Conservation (phyloP, 2,113 vertebrate species). For the Ochotona princeps region DNA sequence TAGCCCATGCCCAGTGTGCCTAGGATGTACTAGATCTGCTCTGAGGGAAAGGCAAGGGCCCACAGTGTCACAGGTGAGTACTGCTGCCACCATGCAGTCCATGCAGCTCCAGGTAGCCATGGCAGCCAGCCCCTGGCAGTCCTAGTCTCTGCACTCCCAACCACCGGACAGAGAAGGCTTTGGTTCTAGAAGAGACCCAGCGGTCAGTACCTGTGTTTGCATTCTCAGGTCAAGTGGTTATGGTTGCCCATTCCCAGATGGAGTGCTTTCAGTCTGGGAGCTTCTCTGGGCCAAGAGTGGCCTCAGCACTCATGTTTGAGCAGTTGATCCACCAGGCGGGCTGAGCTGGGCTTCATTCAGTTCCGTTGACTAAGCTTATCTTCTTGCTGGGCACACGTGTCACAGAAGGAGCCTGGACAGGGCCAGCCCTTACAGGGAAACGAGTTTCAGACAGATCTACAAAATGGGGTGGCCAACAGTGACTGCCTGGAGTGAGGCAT, state of each 20-base stretch:
- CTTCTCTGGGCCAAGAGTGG: neutral
- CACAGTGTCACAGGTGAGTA: accelerated
- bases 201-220: neutral
- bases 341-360: neutral
- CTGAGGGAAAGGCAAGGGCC: neutral
- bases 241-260: neutral
- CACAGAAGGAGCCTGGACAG: neutral
- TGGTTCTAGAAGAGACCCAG: neutral
- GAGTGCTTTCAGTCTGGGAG: neutral
- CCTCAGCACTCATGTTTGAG: neutral
- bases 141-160: neutral
- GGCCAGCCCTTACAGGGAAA: neutral
- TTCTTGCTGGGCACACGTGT: neutral
- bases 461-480: neutral
- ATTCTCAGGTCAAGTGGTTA: neutral
- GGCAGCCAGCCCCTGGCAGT: too few species aligned
- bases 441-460: neutral
- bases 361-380: neutral
- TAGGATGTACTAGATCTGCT: neutral
- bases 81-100: neutral
- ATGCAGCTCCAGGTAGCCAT: too few species aligned
- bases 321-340: neutral
- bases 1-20: neutral
- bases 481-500: neutral
- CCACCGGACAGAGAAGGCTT: neutral